Base-by-base conservation (phyloP, 64 coral and sea anemone species). In the Hydrozoanthus tunicans region DNA sequence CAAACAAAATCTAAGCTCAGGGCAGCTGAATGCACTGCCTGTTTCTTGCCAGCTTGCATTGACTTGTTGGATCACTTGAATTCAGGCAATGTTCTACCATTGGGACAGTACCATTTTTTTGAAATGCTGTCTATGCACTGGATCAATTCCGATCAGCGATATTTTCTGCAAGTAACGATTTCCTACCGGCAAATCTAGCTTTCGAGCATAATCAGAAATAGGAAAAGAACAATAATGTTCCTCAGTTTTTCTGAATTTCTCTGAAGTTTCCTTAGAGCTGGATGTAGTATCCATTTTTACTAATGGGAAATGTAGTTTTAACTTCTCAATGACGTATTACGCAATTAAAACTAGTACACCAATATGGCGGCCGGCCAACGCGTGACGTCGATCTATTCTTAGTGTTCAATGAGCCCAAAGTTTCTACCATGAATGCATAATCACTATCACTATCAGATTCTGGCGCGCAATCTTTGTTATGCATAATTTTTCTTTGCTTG, bases 91-190 rank as follows among this genome's bases (percentile, higher is more conserved):
- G 23, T 83, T 64, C 91, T 91, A 53, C 79, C 82, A 17, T 81
- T 64, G 66, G 78, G 90, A 69, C 90, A 81, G 9, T 81, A 91
- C 90, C 90, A 92, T 12, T 53, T 75, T 13, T 92, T 92, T 4
- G 90, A 79, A 59, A 83, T 70, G 20, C 52, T 63, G 10, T 6
- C 57, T 58, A 92, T 83, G 66, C 14, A 79, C 54, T 0, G 17
- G 56, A 59, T 79, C 55, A 14, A 58, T 79, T 26, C 70, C 70
- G 7, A 73, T 73, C 25, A 5, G 4, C 4, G 67, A 70, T 70
- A n/a, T 70, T 70, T 70, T 70, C 15, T 70, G 67, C 67, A 70
- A 70, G 8, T 70, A 70, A 6, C 67, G 67, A 23, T 20, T 70
- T 70, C 17, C 17, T 3, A 70, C 67, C 67, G 67, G 67, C 13